Percentiles rank a stretch among this genome's conserved stretches.
Conservation (phyloP, 2,888 invertebrate genomes). For the Drosophila setosimentum region DNA sequence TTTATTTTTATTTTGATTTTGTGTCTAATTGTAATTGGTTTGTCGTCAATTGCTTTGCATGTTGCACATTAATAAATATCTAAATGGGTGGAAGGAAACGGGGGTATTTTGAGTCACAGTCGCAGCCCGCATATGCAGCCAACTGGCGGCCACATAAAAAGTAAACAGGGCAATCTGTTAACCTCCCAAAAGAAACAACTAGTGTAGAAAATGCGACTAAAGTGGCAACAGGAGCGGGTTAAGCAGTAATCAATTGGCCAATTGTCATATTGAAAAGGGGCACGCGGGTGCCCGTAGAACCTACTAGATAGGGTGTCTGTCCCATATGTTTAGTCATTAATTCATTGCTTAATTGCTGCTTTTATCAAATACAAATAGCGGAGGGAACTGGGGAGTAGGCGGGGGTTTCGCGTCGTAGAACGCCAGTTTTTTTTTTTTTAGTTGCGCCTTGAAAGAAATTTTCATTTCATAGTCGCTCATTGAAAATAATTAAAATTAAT, state of each 20-base stretch:
- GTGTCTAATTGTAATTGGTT: constrained; percentile 83
- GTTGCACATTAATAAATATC: constrained; percentile 83
- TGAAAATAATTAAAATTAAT: constrained; percentile 80
- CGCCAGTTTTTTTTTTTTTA: constrained; percentile 52
- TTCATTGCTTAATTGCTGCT: constrained; percentile 76
- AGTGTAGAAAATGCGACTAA: constrained; percentile 35
- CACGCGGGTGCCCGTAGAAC: constrained; percentile 70
- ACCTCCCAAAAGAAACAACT: constrained; percentile 20
- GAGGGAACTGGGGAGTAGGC: background rate
- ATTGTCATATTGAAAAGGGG: constrained; percentile 34
- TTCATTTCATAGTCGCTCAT: constrained; percentile 79
- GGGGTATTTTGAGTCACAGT: constrained; percentile 5
- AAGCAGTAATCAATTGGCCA: constrained; percentile 54
- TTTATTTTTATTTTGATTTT: constrained; percentile 66
- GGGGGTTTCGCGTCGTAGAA: constrained; percentile 11
- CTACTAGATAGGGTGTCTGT: constrained; percentile 31
- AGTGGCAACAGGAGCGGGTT: constrained; percentile 69
- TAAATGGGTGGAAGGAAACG: constrained; percentile 56
- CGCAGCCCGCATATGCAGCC: constrained; percentile 64
- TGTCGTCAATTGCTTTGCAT: constrained; percentile 84
- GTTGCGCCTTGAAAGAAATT: constrained; percentile 72
- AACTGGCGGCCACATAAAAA: constrained; percentile 56
- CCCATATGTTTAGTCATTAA: constrained; percentile 68
- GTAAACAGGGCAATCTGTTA: constrained; percentile 44
- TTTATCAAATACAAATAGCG: constrained; percentile 68